Evolutionary conservation across 2,888 invertebrate species (phyloP).

Genomic region (Corythucha ciliata): DNA sequence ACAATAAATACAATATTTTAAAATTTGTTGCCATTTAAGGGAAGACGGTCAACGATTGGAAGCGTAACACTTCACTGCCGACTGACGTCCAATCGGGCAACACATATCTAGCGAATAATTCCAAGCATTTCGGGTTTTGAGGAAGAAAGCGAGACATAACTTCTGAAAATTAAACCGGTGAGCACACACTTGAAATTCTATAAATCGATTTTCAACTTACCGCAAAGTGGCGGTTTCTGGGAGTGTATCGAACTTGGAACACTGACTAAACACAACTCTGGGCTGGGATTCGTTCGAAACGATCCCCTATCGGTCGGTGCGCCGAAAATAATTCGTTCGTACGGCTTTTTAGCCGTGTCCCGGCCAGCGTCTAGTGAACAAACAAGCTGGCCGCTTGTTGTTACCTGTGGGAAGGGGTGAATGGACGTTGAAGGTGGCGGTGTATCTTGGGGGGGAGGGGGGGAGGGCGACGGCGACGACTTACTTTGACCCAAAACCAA

Average conservation of each 20-base stretch:
- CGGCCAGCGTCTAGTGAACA: constrained; percentile 50
- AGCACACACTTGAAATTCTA: neutral
- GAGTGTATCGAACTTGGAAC: constrained; percentile 89
- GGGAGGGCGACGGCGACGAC: neutral
- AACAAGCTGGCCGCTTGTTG: constrained; percentile 56
- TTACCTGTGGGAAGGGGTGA: constrained; percentile 54
- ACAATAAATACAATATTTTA: neutral
- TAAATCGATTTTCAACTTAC: constrained; percentile 42
- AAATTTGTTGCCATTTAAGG: neutral
- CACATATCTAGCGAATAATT: constrained; percentile 86
- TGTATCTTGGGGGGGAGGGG: neutral
- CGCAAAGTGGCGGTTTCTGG: constrained; percentile 81
- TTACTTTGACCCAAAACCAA: constrained; percentile 83
- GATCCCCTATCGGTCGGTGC: constrained; percentile 39
- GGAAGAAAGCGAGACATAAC: constrained; percentile 52
- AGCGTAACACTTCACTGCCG: constrained; percentile 77
- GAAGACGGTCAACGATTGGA: constrained; percentile 49
- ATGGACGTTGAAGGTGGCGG: neutral
- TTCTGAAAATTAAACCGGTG: constrained; percentile 45
- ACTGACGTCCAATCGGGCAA: constrained; percentile 74
- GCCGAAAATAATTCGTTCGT: constrained; percentile 67
- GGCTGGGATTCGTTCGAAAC: constrained; percentile 35
- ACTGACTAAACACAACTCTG: constrained; percentile 60
- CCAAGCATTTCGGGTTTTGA: constrained; percentile 57
- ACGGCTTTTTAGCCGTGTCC: constrained; percentile 73